These are phyloP conservation scores for Scaptomyza reducta DNA, from an alignment of 2,888 invertebrate genomes.

Conservation along the genomic window DNA sequence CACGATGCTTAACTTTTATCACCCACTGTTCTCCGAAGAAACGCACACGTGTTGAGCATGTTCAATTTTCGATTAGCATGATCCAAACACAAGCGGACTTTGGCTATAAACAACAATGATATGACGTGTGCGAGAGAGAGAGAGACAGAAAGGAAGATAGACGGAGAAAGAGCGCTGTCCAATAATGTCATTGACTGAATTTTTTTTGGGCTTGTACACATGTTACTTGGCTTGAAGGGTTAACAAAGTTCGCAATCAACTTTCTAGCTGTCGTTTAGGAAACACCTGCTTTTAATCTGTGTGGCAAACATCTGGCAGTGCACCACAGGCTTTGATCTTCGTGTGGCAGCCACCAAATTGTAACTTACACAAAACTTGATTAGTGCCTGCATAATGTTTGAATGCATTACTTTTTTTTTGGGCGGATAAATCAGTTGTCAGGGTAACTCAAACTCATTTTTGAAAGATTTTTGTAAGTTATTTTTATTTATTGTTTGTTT, in stretches of 20 bases:
- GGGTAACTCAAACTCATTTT: conserved; percentile 48
- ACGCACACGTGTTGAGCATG: conserved; percentile 72
- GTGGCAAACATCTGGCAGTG: conserved; percentile 42
- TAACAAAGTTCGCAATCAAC: conserved; percentile 34
- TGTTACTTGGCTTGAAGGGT: conserved; percentile 46
- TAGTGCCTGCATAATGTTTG: conserved; percentile 41
- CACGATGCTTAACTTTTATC: conserved; percentile 25
- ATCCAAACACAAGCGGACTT: conserved; percentile 44
- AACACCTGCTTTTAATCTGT: conserved; percentile 24
- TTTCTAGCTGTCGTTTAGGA: conserved; percentile 59
- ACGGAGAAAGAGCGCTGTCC: conserved; percentile 7
- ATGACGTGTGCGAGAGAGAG: conserved; percentile 45
- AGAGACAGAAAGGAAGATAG: not conserved
- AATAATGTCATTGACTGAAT: conserved; percentile 51
- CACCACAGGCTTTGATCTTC: conserved; percentile 68
- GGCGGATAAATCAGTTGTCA: conserved; percentile 68
- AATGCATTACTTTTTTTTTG: conserved; percentile 19
- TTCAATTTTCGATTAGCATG: conserved; percentile 65
- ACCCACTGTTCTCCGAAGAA: conserved; percentile 51
- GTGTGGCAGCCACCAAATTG: conserved; percentile 45
- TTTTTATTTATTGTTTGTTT: conserved; percentile 54
- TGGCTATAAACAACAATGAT: conserved; percentile 39
- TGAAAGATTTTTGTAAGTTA: conserved; percentile 66
- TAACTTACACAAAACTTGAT: conserved; percentile 54
- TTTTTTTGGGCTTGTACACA: conserved; percentile 18